These are phyloP conservation scores for Brevipalpus yothersi DNA, from an alignment of 1,140 invertebrate species.

Conservation along the genomic window DNA sequence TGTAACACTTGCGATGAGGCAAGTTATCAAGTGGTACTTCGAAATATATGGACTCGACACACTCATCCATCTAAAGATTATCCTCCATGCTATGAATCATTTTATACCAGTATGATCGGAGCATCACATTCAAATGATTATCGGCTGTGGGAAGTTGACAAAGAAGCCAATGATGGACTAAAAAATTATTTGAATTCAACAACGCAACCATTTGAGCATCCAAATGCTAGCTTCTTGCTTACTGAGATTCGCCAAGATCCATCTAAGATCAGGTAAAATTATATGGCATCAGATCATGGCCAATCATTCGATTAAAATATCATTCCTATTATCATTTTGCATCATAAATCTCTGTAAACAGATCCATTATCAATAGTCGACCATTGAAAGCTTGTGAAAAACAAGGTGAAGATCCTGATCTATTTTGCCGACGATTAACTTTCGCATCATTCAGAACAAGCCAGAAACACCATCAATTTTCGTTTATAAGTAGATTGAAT, in stretches of 20 bases:
- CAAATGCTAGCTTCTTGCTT: conserved; percentile 68
- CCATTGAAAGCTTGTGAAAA: conserved; percentile 34
- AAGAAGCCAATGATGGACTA: conserved; percentile 67
- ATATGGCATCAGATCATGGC: background rate
- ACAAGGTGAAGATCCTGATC: conserved; percentile 33
- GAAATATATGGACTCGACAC: conserved; percentile 78
- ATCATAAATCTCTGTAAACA: no score
- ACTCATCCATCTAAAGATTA: conserved; percentile 53
- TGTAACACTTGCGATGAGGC: conserved; percentile 79
- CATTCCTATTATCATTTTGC: no score
- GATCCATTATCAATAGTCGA: conserved; percentile 73
- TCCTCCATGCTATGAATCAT: conserved; percentile 46
- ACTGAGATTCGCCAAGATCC: conserved; percentile 54
- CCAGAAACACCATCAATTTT: conserved; percentile 60
- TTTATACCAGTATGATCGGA: conserved; percentile 93
- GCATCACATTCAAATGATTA: conserved; percentile 75
- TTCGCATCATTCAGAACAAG: conserved; percentile 69
- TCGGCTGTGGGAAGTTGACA: conserved; percentile 76
- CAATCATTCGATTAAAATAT: no score
- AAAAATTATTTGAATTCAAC: conserved; percentile 23
- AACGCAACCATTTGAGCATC: conserved; percentile 61
- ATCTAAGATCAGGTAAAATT: conserved; percentile 7
- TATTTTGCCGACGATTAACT: conserved; percentile 60
- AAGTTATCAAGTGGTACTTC: conserved; percentile 66
- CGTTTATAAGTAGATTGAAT: conserved; percentile 77